Base-by-base conservation (phyloP, 2,888 invertebrate genomes). In the Caenorhabditis macrosperma region DNA sequence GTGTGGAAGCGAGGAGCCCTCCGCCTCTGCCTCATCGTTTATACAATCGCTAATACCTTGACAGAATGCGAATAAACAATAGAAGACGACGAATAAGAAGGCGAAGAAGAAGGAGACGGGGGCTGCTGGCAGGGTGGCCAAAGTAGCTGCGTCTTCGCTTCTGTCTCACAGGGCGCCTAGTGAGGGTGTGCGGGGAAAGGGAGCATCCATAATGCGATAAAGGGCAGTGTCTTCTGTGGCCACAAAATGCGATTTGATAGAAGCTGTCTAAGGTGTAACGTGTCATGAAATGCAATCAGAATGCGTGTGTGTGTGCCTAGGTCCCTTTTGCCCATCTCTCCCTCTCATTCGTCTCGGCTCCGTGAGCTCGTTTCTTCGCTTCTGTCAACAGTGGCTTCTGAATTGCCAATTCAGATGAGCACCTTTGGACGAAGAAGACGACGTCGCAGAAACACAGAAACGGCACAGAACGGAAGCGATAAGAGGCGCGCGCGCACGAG, bases 141-240 rank as follows among this genome's bases (percentile, higher is more conserved):
- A 71, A 71, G 71, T 71, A 71, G 71, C 52, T 33, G 59, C 46
- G 59, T 55, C 44, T 44, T 50, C 64, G 33, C 33, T 20, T 38
- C 61, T 63, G 61, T 48, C 52, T 52, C 50, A n/a, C n/a, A 64
- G 48, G 46, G 52, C 46, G 57, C 46, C 59, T 59, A 46, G 17
- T n/a, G n/a, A 57, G 57, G 46, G 57, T 38, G 33, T 24, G 59
- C 59, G 52, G 64, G 74, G 74, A 74, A 74, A 64, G 74, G 74
- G 74, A 74, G 74, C 74, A 74, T 74, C 74, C 74, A 74, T 74
- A 74, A 74, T 74, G 74, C 74, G 74, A 74, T 74, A 74, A 74
- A 74, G 74, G 74, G 74, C 74, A 74, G 74, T 74, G 64, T 68
- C 68, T 68, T 59, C 38, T 38, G 63, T 38, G 33, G 48, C 54